phyloP scores from a whole-genome alignment of 2,113 vertebrate genomes.

The Hirundichthys speculiger region DNA sequence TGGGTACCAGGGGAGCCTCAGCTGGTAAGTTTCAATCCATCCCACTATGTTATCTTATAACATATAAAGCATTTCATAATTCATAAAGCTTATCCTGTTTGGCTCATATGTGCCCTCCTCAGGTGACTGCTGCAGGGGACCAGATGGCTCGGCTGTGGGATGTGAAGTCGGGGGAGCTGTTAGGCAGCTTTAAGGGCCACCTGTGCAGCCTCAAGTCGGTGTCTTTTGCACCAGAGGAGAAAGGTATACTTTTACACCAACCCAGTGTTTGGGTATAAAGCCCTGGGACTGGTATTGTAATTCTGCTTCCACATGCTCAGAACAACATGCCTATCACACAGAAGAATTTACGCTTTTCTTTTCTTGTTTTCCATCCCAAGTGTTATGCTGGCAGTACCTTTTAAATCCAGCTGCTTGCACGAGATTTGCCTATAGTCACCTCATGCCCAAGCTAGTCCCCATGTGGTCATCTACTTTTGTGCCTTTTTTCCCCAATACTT shows the following conservation, averaged over 20 bases:
- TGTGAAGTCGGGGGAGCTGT: constrained; percentile 86
- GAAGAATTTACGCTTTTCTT: background rate
- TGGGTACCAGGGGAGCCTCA: constrained; percentile 93
- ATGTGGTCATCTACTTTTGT: no score
- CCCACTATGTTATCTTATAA: background rate
- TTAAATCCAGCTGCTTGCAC: no score
- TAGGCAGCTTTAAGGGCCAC: constrained; percentile 94
- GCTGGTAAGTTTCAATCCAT: constrained; percentile 82
- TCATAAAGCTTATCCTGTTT: background rate
- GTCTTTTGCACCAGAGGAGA: constrained; percentile 89
- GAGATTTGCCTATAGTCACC: no score
- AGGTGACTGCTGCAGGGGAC: constrained; percentile 97
- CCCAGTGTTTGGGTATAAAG: background rate
- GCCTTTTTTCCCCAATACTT: no score
- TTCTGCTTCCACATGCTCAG: no score
- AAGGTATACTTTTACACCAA: constrained; percentile 78
- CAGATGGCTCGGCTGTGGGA: constrained; percentile 96
- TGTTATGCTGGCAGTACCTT: background rate
- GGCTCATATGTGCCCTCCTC: constrained; percentile 5
- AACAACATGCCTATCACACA: background rate
- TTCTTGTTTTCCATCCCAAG: background rate
- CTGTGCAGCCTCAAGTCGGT: constrained; percentile 98
- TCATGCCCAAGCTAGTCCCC: no score
- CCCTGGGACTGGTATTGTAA: no score
- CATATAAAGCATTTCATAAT: background rate